Conservation (phyloP, 2,113 vertebrate genomes). For the Phalacrocorax pelagicus region DNA sequence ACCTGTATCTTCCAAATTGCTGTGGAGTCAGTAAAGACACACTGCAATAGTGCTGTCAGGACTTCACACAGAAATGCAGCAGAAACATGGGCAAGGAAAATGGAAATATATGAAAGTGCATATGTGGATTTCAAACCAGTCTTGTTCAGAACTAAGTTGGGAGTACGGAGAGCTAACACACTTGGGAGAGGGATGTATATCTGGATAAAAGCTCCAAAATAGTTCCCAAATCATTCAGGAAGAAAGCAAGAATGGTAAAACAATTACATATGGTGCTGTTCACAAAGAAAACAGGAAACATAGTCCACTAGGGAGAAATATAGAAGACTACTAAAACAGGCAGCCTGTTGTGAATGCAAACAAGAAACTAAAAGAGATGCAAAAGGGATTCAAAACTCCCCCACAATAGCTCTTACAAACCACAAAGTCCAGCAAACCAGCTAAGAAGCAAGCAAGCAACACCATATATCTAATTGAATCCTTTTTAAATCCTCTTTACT, state of each 20-base stretch:
- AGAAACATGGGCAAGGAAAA: not conserved
- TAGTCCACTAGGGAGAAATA: conserved; percentile 35
- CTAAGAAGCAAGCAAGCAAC: not conserved
- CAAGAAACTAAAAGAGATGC: not conserved
- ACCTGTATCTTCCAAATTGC: not conserved
- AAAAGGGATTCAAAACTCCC: not conserved
- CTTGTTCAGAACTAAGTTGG: not conserved
- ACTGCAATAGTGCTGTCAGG: not conserved
- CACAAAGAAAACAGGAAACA: conserved; percentile 48
- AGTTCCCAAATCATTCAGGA: conserved; percentile 16
- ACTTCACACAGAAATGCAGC: not conserved
- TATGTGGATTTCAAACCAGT: not conserved
- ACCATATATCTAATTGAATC: not conserved
- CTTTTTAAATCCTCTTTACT: not conserved
- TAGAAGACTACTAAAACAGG: conserved; percentile 30
- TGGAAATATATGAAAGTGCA: not conserved
- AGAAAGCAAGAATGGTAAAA: conserved; percentile 45
- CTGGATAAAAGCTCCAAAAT: not conserved
- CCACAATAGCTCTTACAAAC: not conserved
- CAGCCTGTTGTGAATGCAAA: conserved; percentile 27
- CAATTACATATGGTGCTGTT: conserved; percentile 22
- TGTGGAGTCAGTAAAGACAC: not conserved
- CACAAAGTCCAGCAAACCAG: not conserved
- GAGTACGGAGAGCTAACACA: not conserved
- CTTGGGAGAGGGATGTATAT: not conserved